Evolutionary conservation across 2,113 vertebrate genomes (phyloP).

Genomic region (Elgaria multicarinata): DNA sequence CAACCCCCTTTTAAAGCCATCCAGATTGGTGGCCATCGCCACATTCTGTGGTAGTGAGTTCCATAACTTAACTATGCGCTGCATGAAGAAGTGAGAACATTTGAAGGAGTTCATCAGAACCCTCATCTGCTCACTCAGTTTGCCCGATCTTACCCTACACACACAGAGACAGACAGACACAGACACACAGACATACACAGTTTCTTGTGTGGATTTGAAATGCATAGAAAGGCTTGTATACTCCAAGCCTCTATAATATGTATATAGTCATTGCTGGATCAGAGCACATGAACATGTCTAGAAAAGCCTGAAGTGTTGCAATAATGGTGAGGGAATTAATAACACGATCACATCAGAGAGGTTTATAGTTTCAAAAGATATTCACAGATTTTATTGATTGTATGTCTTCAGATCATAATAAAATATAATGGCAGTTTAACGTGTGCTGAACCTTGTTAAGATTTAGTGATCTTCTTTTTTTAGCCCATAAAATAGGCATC

Average conservation of each 20-base stretch:
- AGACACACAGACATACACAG: not conserved
- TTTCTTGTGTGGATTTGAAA: not conserved
- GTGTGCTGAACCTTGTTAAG: not conserved
- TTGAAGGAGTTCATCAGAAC: not conserved
- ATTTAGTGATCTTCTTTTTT: not conserved
- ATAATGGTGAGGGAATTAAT: not conserved
- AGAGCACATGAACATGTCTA: not conserved
- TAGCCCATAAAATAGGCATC: not conserved
- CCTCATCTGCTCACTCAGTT: not conserved
- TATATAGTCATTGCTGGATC: not conserved
- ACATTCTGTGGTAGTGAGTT: too few species aligned
- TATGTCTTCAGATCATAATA: not conserved
- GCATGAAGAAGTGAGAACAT: too few species aligned
- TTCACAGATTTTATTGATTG: slow-evolving; percentile 16
- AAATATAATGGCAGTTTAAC: not conserved
- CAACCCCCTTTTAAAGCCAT: too few species aligned
- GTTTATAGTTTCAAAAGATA: not conserved
- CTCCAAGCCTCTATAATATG: not conserved
- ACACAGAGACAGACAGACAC: too few species aligned
- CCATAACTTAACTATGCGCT: too few species aligned
- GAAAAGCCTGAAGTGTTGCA: not conserved
- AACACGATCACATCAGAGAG: not conserved
- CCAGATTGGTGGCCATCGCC: too few species aligned
- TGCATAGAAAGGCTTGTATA: not conserved
- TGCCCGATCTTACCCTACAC: not conserved